Base-by-base conservation (phyloP, 2,888 invertebrate species). In the Drosophila histrio region DNA sequence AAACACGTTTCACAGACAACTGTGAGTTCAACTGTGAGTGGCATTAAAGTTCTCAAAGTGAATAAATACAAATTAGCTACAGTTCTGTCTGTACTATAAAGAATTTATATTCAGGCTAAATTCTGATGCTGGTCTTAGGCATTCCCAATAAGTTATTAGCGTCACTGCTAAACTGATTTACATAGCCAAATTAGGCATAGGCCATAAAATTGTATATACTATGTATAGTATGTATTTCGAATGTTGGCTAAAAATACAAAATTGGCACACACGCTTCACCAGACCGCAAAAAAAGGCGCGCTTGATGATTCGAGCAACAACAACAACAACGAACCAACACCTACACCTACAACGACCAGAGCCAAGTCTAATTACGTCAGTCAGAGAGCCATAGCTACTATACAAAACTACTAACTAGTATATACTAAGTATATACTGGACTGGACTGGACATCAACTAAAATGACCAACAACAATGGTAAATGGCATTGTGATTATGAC, bases 191-290 rank as follows among this genome's bases (percentile, higher is more conserved):
- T 79, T 49, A 19, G 77, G 50, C 77, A 64, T 54, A 67, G 59
- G 61, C 64, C 60, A 43, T 77, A 49, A 60, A 63, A 49, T 32
- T 52, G 39, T 63, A 50, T 67, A n/a, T n/a, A n/a, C n/a, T n/a
- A n/a, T n/a, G n/a, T n/a, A n/a, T n/a, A n/a, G n/a, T n/a, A 61
- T 62, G 58, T 58, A 58, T 68, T 77, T 62, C 77, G 64, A 83
- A 79, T 66, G 57, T 46, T 68, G 61, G 73, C 83, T 83, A 83
- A 82, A 85, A 80, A 83, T 78, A 85, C 75, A 78, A 64, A 86
- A 82, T 82, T 82, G 82, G 82, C 82, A 76, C 86, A 82, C 80
- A 82, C 78, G 82, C 87, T 82, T 86, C 83, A 85, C 21, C 82
- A 85, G 74, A 86, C 83, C 83, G 80, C 83, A 77, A 82, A 79